These are phyloP conservation scores for Xanthorhoe designata DNA, from an alignment of 2,888 invertebrate genomes.

Conservation along the genomic window DNA sequence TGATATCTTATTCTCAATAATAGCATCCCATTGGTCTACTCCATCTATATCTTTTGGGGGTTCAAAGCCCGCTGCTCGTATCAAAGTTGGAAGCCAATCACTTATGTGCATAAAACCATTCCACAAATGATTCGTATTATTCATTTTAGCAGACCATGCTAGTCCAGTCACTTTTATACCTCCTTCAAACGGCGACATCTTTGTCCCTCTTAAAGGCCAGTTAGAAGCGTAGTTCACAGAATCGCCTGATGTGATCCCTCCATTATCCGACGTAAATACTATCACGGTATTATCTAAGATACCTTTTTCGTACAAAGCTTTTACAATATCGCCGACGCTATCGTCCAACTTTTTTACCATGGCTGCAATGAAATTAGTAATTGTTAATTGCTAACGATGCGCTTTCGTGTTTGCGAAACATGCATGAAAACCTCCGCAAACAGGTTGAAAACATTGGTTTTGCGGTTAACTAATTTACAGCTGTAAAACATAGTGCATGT, in stretches of 20 bases:
- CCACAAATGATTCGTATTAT: conserved; percentile 73
- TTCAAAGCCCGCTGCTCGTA: conserved; percentile 64
- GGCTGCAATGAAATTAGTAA: conserved; percentile 81
- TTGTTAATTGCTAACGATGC: conserved; percentile 24
- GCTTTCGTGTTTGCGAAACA: conserved; percentile 19
- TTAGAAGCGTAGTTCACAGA: conserved; percentile 91
- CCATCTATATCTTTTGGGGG: conserved; percentile 66
- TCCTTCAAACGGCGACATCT: conserved; percentile 94
- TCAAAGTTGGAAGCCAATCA: conserved; percentile 93
- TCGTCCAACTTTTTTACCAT: conserved; percentile 94
- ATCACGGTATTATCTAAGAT: conserved; percentile 93
- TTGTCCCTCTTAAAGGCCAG: conserved; percentile 91
- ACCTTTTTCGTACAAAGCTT: conserved; percentile 87
- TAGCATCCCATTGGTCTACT: conserved; percentile 68
- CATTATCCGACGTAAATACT: conserved; percentile 95
- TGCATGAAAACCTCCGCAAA: conserved; percentile 32
- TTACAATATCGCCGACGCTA: conserved; percentile 91
- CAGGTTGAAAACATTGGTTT: conserved; percentile 30
- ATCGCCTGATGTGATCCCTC: conserved; percentile 90
- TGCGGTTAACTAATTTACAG: conserved; percentile 43
- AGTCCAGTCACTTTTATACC: conserved; percentile 90
- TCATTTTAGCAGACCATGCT: conserved; percentile 85
- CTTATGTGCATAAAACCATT: conserved; percentile 89
- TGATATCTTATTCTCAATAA: conserved; percentile 59
- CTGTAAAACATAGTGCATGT: conserved; percentile 17